phyloP scores from a whole-genome alignment of 2,888 invertebrate genomes.

The Drosophila mimica region DNA sequence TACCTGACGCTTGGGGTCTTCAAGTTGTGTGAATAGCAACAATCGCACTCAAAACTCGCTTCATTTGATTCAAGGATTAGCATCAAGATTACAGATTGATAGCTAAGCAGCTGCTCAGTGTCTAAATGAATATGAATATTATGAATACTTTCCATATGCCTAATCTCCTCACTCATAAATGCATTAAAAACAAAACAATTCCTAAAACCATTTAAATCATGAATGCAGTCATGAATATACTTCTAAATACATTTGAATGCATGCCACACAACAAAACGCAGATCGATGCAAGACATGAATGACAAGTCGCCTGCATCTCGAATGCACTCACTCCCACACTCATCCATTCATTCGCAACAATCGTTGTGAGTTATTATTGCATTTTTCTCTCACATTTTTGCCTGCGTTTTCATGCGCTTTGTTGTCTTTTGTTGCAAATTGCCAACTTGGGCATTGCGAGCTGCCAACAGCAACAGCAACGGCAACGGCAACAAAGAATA shows the following conservation, averaged over 20 bases:
- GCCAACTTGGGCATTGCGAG: constrained; percentile 75
- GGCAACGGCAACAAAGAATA: constrained; percentile 14
- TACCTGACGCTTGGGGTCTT: constrained; percentile 63
- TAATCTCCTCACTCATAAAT: constrained; percentile 5
- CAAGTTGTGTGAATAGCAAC: constrained; percentile 24
- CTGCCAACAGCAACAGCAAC: constrained; percentile 33
- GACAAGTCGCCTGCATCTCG: constrained; percentile 15
- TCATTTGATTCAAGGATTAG: constrained; percentile 6
- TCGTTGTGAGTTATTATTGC: constrained; percentile 7
- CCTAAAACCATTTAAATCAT: no score
- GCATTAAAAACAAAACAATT: background rate
- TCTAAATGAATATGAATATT: background rate
- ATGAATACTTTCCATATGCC: background rate
- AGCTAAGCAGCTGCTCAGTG: constrained; percentile 2
- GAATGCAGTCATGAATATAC: constrained; percentile 9
- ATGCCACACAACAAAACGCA: constrained; percentile 2
- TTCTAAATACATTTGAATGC: constrained; percentile 4
- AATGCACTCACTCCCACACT: constrained; percentile 26
- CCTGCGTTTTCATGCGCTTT: constrained; percentile 33
- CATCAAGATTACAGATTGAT: background rate
- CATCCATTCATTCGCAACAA: background rate
- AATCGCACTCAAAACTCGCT: constrained; percentile 10
- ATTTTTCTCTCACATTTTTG: constrained; percentile 3
- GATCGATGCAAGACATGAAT: constrained; percentile 24
- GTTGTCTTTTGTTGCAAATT: constrained; percentile 78